Conservation (phyloP, 2,888 invertebrate species). For the Ommatoiulus sabulosus region DNA sequence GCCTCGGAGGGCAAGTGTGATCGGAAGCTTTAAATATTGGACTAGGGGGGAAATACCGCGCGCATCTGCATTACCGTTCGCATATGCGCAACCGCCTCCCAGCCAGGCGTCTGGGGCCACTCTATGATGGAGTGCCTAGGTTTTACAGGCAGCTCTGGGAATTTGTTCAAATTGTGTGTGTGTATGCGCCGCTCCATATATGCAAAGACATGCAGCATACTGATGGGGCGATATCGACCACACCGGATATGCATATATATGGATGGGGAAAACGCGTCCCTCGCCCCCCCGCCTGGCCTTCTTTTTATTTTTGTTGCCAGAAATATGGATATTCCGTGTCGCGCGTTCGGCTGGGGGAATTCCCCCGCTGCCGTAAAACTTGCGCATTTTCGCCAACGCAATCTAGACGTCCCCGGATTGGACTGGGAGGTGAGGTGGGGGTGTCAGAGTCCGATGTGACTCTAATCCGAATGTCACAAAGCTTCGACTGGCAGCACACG, state of each 20-base stretch:
- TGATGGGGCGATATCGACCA: constrained; percentile 51
- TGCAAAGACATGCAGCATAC: constrained; percentile 55
- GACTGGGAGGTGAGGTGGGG: not conserved
- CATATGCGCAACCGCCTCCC: constrained; percentile 49
- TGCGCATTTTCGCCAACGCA: not conserved
- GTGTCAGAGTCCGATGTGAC: not conserved
- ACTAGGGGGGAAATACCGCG: constrained; percentile 24
- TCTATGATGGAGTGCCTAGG: constrained; percentile 55
- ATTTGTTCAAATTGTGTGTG: constrained; percentile 42
- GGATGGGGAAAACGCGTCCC: not conserved
- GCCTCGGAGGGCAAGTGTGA: constrained; percentile 58
- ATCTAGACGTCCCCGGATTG: not conserved
- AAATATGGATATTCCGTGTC: constrained; percentile 39
- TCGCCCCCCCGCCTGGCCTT: not conserved
- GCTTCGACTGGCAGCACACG: not conserved
- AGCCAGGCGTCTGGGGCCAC: constrained; percentile 45
- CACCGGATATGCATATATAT: constrained; percentile 27
- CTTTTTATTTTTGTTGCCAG: constrained; percentile 29
- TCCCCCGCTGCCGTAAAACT: constrained; percentile 31
- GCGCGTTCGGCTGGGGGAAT: not conserved
- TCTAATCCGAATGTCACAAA: not conserved
- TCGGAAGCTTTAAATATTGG: constrained; percentile 58
- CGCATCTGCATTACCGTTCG: constrained; percentile 45
- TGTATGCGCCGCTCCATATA: constrained; percentile 24
- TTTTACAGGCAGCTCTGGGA: constrained; percentile 50